Base-by-base conservation (phyloP, 1,140 invertebrate genomes). In the Parapsyche elsis region DNA sequence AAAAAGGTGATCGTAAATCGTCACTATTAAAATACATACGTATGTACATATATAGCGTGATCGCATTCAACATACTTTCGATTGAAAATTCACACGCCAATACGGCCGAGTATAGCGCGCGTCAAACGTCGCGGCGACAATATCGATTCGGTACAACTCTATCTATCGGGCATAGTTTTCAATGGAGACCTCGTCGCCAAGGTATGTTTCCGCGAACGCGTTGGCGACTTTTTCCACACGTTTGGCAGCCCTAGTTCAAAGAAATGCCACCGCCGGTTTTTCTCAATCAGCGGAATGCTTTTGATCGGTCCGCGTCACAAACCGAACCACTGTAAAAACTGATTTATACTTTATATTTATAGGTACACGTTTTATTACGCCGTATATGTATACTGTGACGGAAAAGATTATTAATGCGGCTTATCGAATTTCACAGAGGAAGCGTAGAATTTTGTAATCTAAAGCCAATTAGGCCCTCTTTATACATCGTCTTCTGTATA, bases 231-330 rank as follows among this genome's bases (percentile, higher is more conserved):
- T 67, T 67, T 67, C 64, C 12, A 12, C 9, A 12, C 5, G 64
- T 19, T 67, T 23, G 16, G 64, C 24, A 67, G 64, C 64, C 21
- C 64, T 61, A 61, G 57, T 67, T 77, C 75, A 77, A 77, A 77
- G 75, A 77, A 64, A 77, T 77, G 26, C 75, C 75, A 77, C 57
- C 75, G 57, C 45, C 75, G 2, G 53, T 77, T 77, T 77, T 77
- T 77, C 75, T 77, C 75, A 9, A 19, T 9, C 59, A 2, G 9
- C 14, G 57, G 75, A 77, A 77, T 77, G 75, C 75, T 77, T 71
- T 77, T 77, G 75, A 77, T 57, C 46, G 16, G 10, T 64, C 75
- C 75, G 75, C 75, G 61, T 57, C 19, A 23, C 74, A 76, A 12
- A 53, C 30, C 30, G 30, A 75, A 75, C 38, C 38, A 49, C 0